Evolutionary conservation across 37 sponge, comb jelly and placozoan genomes (phyloP).

Genomic region (Hexactinellida sp.): DNA sequence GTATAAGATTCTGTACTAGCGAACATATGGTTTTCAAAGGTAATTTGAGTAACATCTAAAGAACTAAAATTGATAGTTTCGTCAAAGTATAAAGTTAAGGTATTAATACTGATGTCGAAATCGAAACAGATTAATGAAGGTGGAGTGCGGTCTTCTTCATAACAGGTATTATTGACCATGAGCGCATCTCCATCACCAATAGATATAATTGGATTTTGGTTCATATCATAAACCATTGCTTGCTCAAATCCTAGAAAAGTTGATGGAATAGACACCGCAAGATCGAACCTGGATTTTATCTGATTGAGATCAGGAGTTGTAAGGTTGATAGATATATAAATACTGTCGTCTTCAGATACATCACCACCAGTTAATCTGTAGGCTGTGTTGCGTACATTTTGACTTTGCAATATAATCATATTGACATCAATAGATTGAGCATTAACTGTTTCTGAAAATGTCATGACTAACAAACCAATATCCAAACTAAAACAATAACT

Average conservation of each 20-base stretch:
- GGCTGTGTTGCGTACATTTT: not conserved
- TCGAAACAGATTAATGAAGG: conserved; percentile 49
- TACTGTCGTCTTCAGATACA: conserved; percentile 41
- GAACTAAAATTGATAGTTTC: conserved; percentile 55
- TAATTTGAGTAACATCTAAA: conserved; percentile 50
- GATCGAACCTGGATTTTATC: conserved; percentile 35
- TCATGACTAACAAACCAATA: conserved; percentile 32
- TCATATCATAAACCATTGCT: conserved; percentile 60
- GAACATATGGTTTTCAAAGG: not conserved
- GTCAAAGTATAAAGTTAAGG: conserved; percentile 50
- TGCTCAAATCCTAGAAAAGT: conserved; percentile 36
- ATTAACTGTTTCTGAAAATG: conserved; percentile 78
- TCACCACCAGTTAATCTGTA: conserved; percentile 60
- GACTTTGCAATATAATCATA: conserved; percentile 33
- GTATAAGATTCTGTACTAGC: conserved; percentile 21
- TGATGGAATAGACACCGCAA: conserved; percentile 42
- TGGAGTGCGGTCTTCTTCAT: conserved; percentile 44
- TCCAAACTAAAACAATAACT: conserved; percentile 53
- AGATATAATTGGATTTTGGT: conserved; percentile 37
- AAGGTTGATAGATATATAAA: conserved; percentile 33
- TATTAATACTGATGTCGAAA: conserved; percentile 48
- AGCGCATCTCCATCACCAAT: conserved; percentile 22
- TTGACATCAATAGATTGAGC: conserved; percentile 45
- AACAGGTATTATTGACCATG: conserved; percentile 43
- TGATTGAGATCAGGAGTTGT: conserved; percentile 51